phyloP scores from a whole-genome alignment of 2,888 invertebrate genomes.

The Hydrotaea cyrtoneurina region DNA sequence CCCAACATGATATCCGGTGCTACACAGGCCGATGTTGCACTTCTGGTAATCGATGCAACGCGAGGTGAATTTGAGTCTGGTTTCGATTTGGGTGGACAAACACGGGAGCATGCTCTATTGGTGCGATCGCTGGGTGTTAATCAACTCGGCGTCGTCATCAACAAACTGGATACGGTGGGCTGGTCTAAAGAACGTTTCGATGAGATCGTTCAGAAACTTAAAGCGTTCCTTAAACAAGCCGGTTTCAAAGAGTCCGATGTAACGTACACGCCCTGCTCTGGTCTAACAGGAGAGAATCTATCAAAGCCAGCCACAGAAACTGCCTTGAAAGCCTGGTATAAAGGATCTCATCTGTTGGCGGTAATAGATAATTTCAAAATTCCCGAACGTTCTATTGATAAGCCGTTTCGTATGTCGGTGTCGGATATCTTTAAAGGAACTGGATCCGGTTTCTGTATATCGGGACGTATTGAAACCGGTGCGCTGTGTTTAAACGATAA shows the following conservation, averaged over 20 bases:
- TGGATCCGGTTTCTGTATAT: constrained; percentile 93
- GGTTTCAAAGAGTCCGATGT: constrained; percentile 94
- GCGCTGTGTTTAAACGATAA: constrained; percentile 92
- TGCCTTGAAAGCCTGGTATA: constrained; percentile 88
- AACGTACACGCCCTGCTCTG: constrained; percentile 96
- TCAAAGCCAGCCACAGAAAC: constrained; percentile 85
- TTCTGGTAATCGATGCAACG: constrained; percentile 97
- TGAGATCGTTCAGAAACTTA: constrained; percentile 92
- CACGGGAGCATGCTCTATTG: constrained; percentile 97
- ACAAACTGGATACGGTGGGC: constrained; percentile 97
- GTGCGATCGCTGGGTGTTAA: constrained; percentile 93
- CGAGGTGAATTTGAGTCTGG: constrained; percentile 99
- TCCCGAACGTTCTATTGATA: constrained; percentile 92
- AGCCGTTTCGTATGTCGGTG: constrained; percentile 95
- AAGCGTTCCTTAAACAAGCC: constrained; percentile 92
- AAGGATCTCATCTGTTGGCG: constrained; percentile 90
- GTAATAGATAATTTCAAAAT: constrained; percentile 94
- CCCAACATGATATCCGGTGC: constrained; percentile 99
- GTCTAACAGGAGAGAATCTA: constrained; percentile 97
- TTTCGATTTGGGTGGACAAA: constrained; percentile 98
- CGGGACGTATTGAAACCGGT: constrained; percentile 96
- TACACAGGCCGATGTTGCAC: constrained; percentile 98
- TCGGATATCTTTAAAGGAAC: constrained; percentile 95
- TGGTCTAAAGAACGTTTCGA: constrained; percentile 96
- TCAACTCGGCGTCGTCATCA: constrained; percentile 96